Evolutionary conservation across 2,113 vertebrate genomes (phyloP).

Genomic region (Vanacampus margaritifer): DNA sequence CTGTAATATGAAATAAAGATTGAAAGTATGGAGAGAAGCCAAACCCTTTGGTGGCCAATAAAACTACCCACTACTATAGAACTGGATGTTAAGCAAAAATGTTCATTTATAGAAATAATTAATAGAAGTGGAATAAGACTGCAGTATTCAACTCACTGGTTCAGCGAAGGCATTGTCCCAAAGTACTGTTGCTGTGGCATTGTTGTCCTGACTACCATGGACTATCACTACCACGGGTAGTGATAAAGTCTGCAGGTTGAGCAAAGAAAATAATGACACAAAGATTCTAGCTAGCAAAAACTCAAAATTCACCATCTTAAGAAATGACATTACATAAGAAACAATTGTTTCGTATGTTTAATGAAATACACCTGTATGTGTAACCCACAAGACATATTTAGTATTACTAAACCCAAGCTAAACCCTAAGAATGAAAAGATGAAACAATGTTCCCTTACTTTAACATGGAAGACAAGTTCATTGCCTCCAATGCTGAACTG

Average conservation of each 20-base stretch:
- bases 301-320: neutral
- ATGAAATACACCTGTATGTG: neutral
- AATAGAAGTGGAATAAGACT: neutral
- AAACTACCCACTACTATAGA: too few species aligned
- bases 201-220: slow-evolving; percentile 95
- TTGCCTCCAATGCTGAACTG: slow-evolving; percentile 95
- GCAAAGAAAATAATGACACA: neutral
- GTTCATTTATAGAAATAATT: neutral
- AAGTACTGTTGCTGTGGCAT: slow-evolving; percentile 89
- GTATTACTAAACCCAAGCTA: neutral
- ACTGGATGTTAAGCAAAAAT: too few species aligned
- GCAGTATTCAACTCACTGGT: slow-evolving; percentile 69
- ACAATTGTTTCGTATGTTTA: neutral
- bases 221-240: slow-evolving; percentile 94
- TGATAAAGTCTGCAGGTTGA: slow-evolving; percentile 80
- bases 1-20: too few species aligned
- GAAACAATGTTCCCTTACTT: slow-evolving; percentile 70
- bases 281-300: neutral
- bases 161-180: slow-evolving; percentile 97
- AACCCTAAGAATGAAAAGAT: neutral
- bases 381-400: neutral
- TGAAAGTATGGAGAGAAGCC: too few species aligned
- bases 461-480: slow-evolving; percentile 93
- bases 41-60: too few species aligned
- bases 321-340: neutral